Evolutionary conservation across 2,797 vertebrate genomes (phyloP).

Genomic region (Dendrocincla fuliginosa): DNA sequence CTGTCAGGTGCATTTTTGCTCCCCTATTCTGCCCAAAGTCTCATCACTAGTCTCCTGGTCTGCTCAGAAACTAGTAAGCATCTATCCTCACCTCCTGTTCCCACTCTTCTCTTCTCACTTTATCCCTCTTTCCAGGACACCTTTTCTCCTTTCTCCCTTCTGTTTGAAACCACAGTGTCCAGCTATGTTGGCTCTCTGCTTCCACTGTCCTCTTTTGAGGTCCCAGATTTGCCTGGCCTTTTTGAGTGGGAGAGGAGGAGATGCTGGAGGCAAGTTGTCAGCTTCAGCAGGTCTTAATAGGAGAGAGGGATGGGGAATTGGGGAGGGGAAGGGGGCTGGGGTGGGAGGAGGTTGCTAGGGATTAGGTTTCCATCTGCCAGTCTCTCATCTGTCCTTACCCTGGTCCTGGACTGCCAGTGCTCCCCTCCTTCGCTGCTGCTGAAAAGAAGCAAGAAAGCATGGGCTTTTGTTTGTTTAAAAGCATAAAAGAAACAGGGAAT

Average conservation of each 20-base stretch:
- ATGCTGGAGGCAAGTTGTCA: not conserved
- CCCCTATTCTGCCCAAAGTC: not conserved
- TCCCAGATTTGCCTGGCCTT: not conserved
- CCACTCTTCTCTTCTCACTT: not conserved
- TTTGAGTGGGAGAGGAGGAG: not conserved
- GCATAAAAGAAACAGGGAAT: conserved; percentile 56
- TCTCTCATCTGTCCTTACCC: conserved; percentile 31
- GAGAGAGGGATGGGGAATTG: not conserved
- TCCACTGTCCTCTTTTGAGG: not conserved
- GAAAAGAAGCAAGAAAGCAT: conserved; percentile 38
- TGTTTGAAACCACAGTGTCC: not conserved
- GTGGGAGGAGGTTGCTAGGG: conserved; percentile 50
- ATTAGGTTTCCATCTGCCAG: conserved; percentile 64
- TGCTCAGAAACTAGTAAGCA: not conserved
- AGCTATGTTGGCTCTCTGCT: not conserved
- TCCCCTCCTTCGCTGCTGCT: conserved; percentile 34
- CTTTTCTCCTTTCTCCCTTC: not conserved
- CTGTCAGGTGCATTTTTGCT: not conserved
- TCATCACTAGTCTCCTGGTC: not conserved
- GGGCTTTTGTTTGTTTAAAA: conserved; percentile 58
- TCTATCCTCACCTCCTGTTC: not conserved
- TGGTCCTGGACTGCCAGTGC: not conserved
- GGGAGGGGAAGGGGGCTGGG: not conserved
- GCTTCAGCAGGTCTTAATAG: not conserved
- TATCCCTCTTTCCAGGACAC: not conserved